Base-by-base conservation (phyloP, 1,140 invertebrate genomes). In the Tetramorium alpestre region DNA sequence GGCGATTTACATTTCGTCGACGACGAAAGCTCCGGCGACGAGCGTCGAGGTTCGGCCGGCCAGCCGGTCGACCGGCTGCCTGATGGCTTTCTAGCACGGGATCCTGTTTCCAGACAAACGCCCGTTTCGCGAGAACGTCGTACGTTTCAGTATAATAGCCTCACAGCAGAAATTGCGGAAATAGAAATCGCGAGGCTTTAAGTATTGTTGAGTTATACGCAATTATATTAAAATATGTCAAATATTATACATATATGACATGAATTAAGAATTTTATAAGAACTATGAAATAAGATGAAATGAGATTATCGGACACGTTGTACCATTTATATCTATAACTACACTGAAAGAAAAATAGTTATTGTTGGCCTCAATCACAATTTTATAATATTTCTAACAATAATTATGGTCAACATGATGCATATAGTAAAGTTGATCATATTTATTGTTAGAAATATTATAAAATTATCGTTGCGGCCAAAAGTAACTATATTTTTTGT, bases 1-100 rank as follows among this genome's bases (percentile, higher is more conserved):
- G 75, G 72, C 70, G 87, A 93, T 93, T 92, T 91, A 91, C 91
- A 93, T 94, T 89, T 89, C 87, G 87, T 75, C 87, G 73, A 88
- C 87, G 67, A 86, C 84, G 73, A 58, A 75, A 75, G 25, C 69
- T 72, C 22, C 51, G 73, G 67, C 62, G 33, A 65, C 82, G 62
- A 69, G 58, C 58, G 58, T 49, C 65, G 67, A 72, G 51, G 80
- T 89, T 76, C 41, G 86, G 64, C 89, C 13, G 86, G 51, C 89
- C 41, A 88, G 56, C 92, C 89, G 88, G 88, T 90, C 85, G 44
- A 56, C 77, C 28, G 49, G 73, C 67, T 49, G 47, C 75, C 89
- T 94, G 94, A 95, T 95, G 91, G 92, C 91, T 92, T 70, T 85
- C 89, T 94, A 92, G 86, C 94, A 95, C 94, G 94, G 92, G 93